Base-by-base conservation (phyloP, 2,888 invertebrate genomes). In the Lypha dubia region DNA sequence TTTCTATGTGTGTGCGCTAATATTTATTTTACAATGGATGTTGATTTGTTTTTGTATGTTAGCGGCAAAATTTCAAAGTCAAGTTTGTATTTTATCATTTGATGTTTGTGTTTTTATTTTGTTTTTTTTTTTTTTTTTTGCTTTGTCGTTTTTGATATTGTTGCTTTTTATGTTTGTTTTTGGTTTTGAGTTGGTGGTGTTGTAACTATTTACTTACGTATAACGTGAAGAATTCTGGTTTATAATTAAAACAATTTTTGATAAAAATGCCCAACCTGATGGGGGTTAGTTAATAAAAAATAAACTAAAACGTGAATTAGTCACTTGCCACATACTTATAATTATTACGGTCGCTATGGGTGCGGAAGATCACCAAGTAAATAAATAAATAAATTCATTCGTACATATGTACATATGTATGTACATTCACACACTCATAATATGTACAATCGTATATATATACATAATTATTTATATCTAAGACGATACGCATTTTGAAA, bases 51-150 rank as follows among this genome's bases (percentile, higher is more conserved):
- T 56, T 28, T 38, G 32, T 67, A 53, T 44, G 35, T 62, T 81
- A 67, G 73, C 84, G 80, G 84, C 49, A 74, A 77, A 80, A 17
- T 87, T 85, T 87, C 86, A 87, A 87, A 86, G 87, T 87, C 87
- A 87, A 86, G 87, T 87, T 87, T 86, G 24, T 68, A 38, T 65
- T 63, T 56, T 77, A 20, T 53, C 13, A 46, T 60, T 71, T 63
- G 24, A 24, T 62, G 17, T 46, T 51, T 41, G n/a, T 56, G 53
- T 74, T 38, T 58, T 38, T 15, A 32, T 35, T 35, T 28, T 11
- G 6, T 9, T 41, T 51, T 28, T 9, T 79, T 46, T 71, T 11
- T 58, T 17, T 41, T 11, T 46, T 56, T 11, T 49, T 20, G 63
- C 20, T 24, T 53, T 65, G 35, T 49, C 4, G 0, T 67, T 74